A percentile compares a stretch with the other conserved stretches of the same genome.
phyloP scores from a whole-genome alignment of 2,797 vertebrate genomes.

The Cyprinodon diabolis region DNA sequence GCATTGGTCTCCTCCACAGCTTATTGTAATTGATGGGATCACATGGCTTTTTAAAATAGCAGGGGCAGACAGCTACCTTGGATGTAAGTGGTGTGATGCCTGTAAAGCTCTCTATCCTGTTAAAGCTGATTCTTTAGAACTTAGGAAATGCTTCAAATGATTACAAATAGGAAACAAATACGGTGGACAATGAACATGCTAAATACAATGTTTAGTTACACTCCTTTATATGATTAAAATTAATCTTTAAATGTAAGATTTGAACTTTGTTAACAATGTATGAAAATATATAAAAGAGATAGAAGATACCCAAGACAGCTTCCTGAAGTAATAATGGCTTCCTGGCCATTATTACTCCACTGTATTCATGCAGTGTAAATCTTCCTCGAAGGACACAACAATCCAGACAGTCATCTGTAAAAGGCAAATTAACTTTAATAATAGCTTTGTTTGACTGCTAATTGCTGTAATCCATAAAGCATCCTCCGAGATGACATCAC shows the following conservation, averaged over 20 bases:
- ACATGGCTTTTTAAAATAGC: conserved; percentile 65
- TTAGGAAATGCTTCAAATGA: not conserved
- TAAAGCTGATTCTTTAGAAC: not conserved
- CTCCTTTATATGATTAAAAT: conserved; percentile 18
- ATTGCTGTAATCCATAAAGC: conserved; percentile 71
- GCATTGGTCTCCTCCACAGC: conserved; percentile 62
- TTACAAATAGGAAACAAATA: not conserved
- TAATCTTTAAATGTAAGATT: conserved; percentile 11
- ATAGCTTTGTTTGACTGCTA: conserved; percentile 62
- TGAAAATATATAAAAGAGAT: not conserved
- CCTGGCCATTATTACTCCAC: conserved; percentile 25
- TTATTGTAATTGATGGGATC: conserved; percentile 69
- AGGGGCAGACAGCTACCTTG: conserved; percentile 35
- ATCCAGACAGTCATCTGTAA: conserved; percentile 36
- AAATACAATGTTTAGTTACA: not conserved
- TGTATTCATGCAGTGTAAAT: conserved; percentile 37
- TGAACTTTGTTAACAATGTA: conserved; percentile 11
- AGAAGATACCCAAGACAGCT: not conserved
- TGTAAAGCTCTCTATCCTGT: conserved; percentile 21
- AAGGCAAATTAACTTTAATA: conserved; percentile 63
- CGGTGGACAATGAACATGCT: not conserved
- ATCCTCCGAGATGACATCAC: conserved; percentile 63
- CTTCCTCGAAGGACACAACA: conserved; percentile 39
- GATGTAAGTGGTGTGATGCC: conserved; percentile 19
- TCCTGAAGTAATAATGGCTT: no score